phyloP scores from a whole-genome alignment of 1,140 invertebrate genomes.

The Fopius arisanus region DNA sequence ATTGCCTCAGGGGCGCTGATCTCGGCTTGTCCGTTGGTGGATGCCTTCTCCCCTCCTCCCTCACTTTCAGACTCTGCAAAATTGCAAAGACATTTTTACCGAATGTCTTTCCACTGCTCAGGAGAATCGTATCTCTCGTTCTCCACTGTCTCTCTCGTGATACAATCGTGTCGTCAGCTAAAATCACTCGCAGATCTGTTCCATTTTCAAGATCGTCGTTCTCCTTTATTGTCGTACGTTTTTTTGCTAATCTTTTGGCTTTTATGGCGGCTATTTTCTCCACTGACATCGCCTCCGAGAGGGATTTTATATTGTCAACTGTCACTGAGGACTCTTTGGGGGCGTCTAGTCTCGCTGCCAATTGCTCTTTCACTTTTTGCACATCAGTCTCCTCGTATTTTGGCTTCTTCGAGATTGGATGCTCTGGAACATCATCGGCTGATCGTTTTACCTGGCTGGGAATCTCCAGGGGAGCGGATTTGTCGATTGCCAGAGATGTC shows the following conservation, averaged over 20 bases:
- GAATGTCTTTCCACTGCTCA: slow-evolving; percentile 95
- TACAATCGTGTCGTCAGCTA: slow-evolving; percentile 95
- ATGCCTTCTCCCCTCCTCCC: slow-evolving; percentile 86
- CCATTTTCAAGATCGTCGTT: slow-evolving; percentile 88
- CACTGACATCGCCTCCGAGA: slow-evolving; percentile 95
- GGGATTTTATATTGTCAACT: slow-evolving; percentile 90
- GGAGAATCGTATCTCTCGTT: slow-evolving; percentile 92
- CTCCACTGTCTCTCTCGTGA: slow-evolving; percentile 94
- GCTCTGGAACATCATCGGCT: slow-evolving; percentile 78
- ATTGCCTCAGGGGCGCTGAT: slow-evolving; percentile 71
- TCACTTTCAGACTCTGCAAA: slow-evolving; percentile 88
- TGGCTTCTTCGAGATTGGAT: slow-evolving; percentile 85
- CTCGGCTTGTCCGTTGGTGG: slow-evolving; percentile 76
- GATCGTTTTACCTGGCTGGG: slow-evolving; percentile 89
- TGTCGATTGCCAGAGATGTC: slow-evolving; percentile 93
- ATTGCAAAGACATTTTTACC: slow-evolving; percentile 94
- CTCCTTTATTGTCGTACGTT: slow-evolving; percentile 94
- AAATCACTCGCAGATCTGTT: slow-evolving; percentile 84
- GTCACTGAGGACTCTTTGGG: slow-evolving; percentile 93
- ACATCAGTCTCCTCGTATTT: slow-evolving; percentile 92
- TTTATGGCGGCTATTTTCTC: slow-evolving; percentile 98
- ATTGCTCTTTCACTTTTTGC: slow-evolving; percentile 91
- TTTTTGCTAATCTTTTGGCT: slow-evolving; percentile 95
- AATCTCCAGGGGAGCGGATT: slow-evolving; percentile 95
- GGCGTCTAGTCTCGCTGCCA: slow-evolving; percentile 92